These are phyloP conservation scores for Drosophila punjabiensis DNA, from an alignment of 1,140 invertebrate species.

Conservation along the genomic window DNA sequence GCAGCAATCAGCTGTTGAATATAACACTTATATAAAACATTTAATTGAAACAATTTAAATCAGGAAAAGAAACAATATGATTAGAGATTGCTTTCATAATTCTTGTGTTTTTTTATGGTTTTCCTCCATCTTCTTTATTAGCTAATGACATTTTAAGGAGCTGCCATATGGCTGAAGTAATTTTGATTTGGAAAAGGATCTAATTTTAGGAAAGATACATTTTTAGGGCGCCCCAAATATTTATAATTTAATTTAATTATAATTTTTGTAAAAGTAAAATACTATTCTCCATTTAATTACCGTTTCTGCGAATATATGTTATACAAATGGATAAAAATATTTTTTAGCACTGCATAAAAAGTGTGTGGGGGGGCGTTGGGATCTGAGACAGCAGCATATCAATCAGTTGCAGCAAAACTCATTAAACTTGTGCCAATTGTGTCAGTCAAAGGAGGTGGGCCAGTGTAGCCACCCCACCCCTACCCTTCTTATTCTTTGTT, in stretches of 20 bases:
- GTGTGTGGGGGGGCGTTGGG: background rate
- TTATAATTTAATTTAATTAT: background rate
- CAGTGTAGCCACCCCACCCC: slow-evolving; percentile 4
- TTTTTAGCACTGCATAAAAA: background rate
- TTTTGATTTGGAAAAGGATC: background rate
- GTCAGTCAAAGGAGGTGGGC: slow-evolving; percentile 50
- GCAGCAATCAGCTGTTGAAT: background rate
- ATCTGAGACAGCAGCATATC: slow-evolving; percentile 48
- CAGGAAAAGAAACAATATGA: background rate
- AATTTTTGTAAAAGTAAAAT: background rate
- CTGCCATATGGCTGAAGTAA: background rate
- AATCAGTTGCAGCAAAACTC: slow-evolving; percentile 74
- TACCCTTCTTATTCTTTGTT: background rate
- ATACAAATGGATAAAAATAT: background rate
- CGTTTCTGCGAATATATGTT: background rate
- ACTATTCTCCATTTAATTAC: background rate
- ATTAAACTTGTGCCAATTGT: slow-evolving; percentile 73
- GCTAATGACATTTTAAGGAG: background rate
- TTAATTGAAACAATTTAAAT: background rate
- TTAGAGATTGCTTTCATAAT: background rate
- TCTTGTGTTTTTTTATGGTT: background rate
- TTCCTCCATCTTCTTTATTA: background rate
- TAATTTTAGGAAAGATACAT: background rate
- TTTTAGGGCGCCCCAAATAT: background rate
- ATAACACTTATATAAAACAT: background rate